Evolutionary conservation across 2,113 vertebrate genomes (phyloP).

Genomic region (Xiphorhynchus elegans): DNA sequence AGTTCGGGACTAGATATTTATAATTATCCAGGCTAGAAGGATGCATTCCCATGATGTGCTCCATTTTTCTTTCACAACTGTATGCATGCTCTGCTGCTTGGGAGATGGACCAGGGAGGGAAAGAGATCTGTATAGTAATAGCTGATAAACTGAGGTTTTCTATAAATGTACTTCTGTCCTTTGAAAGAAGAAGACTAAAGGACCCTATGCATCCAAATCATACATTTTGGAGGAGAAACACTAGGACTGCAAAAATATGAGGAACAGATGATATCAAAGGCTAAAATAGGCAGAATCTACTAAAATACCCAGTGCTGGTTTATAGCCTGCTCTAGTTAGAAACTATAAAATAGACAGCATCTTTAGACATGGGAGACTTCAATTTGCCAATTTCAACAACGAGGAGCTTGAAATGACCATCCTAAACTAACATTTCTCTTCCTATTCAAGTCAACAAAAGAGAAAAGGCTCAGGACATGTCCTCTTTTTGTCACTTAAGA

Average conservation of each 20-base stretch:
- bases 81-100: neutral
- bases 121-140: neutral
- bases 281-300: neutral
- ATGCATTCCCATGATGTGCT: neutral
- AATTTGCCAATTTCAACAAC: neutral
- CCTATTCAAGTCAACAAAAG: neutral
- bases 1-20: neutral
- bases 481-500: neutral
- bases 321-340: neutral
- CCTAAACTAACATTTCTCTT: neutral
- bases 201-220: neutral
- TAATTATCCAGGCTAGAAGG: neutral
- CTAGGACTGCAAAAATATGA: neutral
- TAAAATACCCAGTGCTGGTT: neutral
- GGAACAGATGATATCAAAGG: neutral
- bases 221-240: neutral
- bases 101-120: neutral
- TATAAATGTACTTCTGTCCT: neutral
- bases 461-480: neutral
- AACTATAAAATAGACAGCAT: neutral
- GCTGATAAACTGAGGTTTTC: neutral
- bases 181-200: neutral
- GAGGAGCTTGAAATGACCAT: neutral
- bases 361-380: neutral
- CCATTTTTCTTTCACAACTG: neutral